Evolutionary conservation across 2,113 vertebrate species (phyloP).

Genomic region (Trogon surrucura): DNA sequence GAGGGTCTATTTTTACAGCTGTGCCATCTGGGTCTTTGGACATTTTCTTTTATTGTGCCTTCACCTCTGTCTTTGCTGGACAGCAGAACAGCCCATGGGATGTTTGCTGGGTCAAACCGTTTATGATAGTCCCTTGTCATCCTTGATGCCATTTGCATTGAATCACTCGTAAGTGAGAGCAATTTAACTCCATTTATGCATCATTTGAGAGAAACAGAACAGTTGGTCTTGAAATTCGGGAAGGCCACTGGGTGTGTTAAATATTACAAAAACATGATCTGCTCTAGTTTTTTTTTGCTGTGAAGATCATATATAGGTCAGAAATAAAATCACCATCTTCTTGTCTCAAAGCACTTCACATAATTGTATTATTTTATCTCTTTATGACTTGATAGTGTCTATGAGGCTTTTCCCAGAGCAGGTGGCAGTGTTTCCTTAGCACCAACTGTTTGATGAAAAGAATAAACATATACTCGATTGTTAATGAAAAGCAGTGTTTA

Average conservation of each 20-base stretch:
- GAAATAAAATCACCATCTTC: not conserved
- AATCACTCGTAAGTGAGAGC: conserved; percentile 1
- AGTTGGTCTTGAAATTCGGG: conserved; percentile 23
- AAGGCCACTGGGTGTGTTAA: not conserved
- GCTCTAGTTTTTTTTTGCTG: not conserved
- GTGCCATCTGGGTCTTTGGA: conserved; percentile 69
- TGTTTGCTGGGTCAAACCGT: not conserved
- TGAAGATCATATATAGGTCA: not conserved
- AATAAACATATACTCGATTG: not conserved
- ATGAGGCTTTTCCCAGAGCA: not conserved
- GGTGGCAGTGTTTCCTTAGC: not conserved
- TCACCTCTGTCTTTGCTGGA: conserved; percentile 44
- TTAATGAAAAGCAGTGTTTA: not conserved
- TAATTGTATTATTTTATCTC: conserved; percentile 5
- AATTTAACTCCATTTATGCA: conserved; percentile 9
- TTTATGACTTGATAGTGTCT: not conserved
- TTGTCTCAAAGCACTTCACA: not conserved
- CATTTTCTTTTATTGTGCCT: conserved; percentile 55
- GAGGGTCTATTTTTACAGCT: conserved; percentile 64
- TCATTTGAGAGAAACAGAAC: conserved; percentile 21
- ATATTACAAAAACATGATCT: not conserved
- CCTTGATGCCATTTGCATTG: conserved; percentile 20
- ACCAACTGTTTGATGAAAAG: not conserved
- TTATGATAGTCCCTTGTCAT: conserved; percentile 37
- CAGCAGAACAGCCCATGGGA: not conserved